Evolutionary conservation across 2,888 invertebrate genomes (phyloP).

Genomic region (Troilus luridus): DNA sequence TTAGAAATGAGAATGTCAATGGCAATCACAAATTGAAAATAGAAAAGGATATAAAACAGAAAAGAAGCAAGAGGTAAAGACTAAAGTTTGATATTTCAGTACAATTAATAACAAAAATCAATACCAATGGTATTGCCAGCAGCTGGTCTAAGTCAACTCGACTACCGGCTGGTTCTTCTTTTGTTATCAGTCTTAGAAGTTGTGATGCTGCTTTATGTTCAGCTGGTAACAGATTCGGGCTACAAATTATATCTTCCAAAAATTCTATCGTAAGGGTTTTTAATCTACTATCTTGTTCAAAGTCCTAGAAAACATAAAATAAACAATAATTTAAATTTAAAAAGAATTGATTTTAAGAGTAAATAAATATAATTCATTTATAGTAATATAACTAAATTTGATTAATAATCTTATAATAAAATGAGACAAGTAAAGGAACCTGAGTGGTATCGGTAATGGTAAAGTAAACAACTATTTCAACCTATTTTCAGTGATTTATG

Average conservation of each 20-base stretch:
- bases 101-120: constrained; percentile 65
- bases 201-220: constrained; percentile 92
- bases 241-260: constrained; percentile 88
- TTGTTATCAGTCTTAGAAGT: constrained; percentile 81
- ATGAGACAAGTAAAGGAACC: too few relatives aligned
- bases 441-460: too few relatives aligned
- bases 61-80: background rate
- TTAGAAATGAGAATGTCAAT: too few relatives aligned
- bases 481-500: too few relatives aligned
- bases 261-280: constrained; percentile 86
- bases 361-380: too few relatives aligned
- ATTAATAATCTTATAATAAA: too few relatives aligned
- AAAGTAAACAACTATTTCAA: too few relatives aligned
- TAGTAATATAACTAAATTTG: too few relatives aligned
- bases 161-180: constrained; percentile 78
- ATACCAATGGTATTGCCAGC: constrained; percentile 79
- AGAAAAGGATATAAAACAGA: too few relatives aligned
- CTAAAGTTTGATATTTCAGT: background rate
- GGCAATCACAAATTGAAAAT: too few relatives aligned
- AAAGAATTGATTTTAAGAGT: too few relatives aligned
- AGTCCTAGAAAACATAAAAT: constrained; percentile 73
- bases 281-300: constrained; percentile 82
- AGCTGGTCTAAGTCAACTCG: constrained; percentile 80
- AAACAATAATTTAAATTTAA: too few relatives aligned
- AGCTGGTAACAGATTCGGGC: constrained; percentile 86